phyloP scores from a whole-genome alignment of 1,140 invertebrate species.

The Vanessa tameamea region DNA sequence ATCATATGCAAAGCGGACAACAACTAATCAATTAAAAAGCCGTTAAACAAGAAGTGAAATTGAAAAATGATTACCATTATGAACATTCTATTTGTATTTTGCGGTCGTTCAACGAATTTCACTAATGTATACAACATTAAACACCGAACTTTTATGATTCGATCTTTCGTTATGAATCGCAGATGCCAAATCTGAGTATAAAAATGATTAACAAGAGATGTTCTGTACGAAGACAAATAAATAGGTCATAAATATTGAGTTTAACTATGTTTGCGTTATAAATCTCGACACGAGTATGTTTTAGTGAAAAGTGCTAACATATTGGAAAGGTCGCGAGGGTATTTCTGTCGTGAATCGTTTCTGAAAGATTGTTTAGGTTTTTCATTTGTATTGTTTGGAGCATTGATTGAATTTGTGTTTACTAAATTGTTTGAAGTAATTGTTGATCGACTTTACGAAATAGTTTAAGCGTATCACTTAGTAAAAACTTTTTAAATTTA shows the following conservation, averaged over 20 bases:
- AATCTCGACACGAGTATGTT: slow-evolving; percentile 42
- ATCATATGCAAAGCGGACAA: too few species aligned
- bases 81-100: neutral
- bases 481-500: too few species aligned
- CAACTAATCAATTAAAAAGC: too few species aligned
- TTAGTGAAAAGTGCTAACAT: slow-evolving; percentile 31
- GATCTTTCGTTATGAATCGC: slow-evolving; percentile 22
- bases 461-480: too few species aligned
- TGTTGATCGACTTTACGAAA: too few species aligned
- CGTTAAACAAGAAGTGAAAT: too few species aligned
- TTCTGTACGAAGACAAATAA: slow-evolving; percentile 40
- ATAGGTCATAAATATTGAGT: slow-evolving; percentile 41
- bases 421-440: too few species aligned
- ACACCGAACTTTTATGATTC: neutral
- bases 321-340: slow-evolving; percentile 24
- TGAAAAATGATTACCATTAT: neutral
- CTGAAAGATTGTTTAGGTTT: too few species aligned
- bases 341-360: slow-evolving; percentile 1
- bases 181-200: slow-evolving; percentile 36
- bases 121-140: neutral
- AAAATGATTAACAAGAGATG: slow-evolving; percentile 44
- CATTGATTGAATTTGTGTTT: too few species aligned
- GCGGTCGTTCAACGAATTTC: slow-evolving; percentile 6
- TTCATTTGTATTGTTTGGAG: too few species aligned
- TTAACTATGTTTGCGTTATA: slow-evolving; percentile 44